Conservation (phyloP, 2,113 vertebrate species). For the Embiotoca jacksoni region DNA sequence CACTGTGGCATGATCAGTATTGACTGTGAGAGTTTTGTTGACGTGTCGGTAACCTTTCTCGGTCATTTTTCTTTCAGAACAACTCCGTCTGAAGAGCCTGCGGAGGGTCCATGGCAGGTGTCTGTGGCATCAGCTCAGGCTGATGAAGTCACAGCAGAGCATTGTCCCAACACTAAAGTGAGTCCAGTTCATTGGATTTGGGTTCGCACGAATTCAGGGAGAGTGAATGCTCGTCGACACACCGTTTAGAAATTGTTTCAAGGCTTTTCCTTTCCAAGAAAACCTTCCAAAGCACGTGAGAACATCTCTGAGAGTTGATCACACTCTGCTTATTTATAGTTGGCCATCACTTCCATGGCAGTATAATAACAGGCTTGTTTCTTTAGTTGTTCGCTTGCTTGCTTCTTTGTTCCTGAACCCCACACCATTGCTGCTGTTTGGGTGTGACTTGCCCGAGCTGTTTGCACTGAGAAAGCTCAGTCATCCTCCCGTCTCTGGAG, state of each 20-base stretch:
- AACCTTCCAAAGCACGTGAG: too few species aligned
- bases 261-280: too few species aligned
- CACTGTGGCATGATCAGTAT: not conserved
- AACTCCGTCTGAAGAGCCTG: constrained; percentile 96
- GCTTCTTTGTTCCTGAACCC: not conserved
- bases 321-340: not conserved
- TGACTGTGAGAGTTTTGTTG: not conserved
- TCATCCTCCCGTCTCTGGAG: not conserved
- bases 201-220: too few species aligned
- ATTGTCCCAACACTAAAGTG: constrained; percentile 96
- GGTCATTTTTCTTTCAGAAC: constrained; percentile 83
- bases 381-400: too few species aligned
- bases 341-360: not conserved
- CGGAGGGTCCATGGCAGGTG: constrained; percentile 96
- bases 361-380: not conserved
- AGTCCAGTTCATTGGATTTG: constrained; percentile 71
- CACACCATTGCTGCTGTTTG: not conserved
- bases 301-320: too few species aligned
- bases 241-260: too few species aligned
- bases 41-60: not conserved
- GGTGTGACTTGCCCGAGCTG: constrained; percentile 5
- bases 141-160: constrained; percentile 96
- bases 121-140: constrained; percentile 95
- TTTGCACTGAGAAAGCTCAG: constrained; percentile 12
- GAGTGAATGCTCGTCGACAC: too few species aligned